Conservation (phyloP, 2,888 invertebrate species). For the Cremastobaeus sp. region DNA sequence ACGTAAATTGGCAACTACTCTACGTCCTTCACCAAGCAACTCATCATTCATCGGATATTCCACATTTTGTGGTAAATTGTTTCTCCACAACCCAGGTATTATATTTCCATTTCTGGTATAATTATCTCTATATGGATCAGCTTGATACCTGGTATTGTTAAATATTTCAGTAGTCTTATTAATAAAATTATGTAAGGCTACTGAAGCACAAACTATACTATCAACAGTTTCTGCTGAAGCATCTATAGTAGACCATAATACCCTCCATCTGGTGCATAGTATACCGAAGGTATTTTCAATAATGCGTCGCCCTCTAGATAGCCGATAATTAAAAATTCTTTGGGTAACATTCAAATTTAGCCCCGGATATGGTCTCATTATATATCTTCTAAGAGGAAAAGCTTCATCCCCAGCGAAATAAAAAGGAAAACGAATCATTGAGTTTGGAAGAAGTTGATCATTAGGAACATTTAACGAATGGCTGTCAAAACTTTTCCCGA, state of each 20-base stretch:
- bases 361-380: not conserved
- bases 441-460: not conserved
- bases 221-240: too few species aligned
- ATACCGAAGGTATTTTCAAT: not conserved
- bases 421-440: too few species aligned
- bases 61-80: too few species aligned
- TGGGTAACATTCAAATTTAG: not conserved
- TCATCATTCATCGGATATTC: too few species aligned
- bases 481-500: conserved; percentile 13
- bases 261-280: too few species aligned
- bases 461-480: not conserved
- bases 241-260: not conserved
- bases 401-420: not conserved
- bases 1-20: too few species aligned
- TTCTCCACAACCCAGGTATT: not conserved
- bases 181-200: not conserved
- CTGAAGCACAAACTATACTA: not conserved
- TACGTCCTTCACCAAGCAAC: too few species aligned
- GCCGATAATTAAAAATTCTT: not conserved
- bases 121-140: not conserved
- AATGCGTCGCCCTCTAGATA: not conserved
- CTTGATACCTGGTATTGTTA: too few species aligned
- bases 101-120: not conserved
- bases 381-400: not conserved
- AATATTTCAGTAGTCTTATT: not conserved